Evolutionary conservation across 2,113 vertebrate species (phyloP), one percentile per base, ranked within the genome.

Genomic region (Engystomops pustulosus): DNA sequence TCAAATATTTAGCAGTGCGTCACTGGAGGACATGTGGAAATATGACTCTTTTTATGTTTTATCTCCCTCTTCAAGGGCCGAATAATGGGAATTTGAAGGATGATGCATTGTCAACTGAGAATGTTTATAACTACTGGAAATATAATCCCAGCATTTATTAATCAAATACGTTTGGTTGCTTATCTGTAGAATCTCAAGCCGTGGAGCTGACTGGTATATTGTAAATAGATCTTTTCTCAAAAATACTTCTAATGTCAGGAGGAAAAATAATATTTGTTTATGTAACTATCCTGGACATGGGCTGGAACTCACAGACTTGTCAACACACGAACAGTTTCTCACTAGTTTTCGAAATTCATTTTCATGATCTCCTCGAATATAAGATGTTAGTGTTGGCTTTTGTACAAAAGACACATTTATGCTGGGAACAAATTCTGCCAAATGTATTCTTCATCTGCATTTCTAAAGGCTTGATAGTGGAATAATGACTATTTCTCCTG

Each of bases 211-310:
- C 79, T 80, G 41, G 60, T 81, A 71, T 81, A 60, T 27, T 67
- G 51, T 65, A 18, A 75, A 51, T 30, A 85, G 51, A 9, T 23
- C 55, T 72, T 44, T 60, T 60, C 68, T 76, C 58, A 36, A 76
- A 76, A 76, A 55, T 47, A 47, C 30, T 49, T 83, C 30, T 51
- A 58, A 41, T 65, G 38, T 60, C 81, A 60, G 44, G 36, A 76
- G 71, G 71, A 76, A 83, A 83, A 83, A 76, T 76, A 83, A 76
- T 83, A 76, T 76, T 67, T 82, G 38, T 83, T 83, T 83, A 65
- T 83, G 71, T 67, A 76, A 30, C 58, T 76, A 49, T 75, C 71
- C 55, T 83, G 71, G 27, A 76, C 20, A 32, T 83, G 51, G 36
- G 75, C 44, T 76, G 30, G 15, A 76, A 76, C 70, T 83, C 71